These are phyloP conservation scores for Oxyruncus cristatus DNA, from an alignment of 2,113 vertebrate genomes.

Conservation along the genomic window DNA sequence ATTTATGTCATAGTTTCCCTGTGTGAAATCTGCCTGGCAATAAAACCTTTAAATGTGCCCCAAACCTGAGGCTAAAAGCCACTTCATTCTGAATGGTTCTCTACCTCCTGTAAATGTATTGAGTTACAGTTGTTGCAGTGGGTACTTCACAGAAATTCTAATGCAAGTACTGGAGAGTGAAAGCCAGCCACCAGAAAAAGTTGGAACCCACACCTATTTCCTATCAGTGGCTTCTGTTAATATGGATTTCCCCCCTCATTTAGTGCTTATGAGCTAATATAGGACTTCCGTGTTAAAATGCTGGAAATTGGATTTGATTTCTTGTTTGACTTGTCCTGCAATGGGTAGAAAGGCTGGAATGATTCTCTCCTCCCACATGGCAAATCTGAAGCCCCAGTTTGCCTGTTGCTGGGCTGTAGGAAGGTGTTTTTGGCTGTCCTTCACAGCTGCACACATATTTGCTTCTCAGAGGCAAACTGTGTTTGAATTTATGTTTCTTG, in stretches of 20 bases:
- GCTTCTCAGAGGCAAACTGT: not conserved
- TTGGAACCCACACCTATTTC: not conserved
- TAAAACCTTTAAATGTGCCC: not conserved
- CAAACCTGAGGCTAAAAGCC: not conserved
- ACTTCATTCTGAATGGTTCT: not conserved
- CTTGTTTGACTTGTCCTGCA: not conserved
- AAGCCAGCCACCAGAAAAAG: not conserved
- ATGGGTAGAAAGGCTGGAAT: not conserved
- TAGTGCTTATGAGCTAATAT: not conserved
- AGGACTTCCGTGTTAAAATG: not conserved
- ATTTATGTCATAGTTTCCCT: constrained; percentile 26
- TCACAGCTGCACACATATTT: not conserved
- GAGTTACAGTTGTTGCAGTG: not conserved
- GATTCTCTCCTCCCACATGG: not conserved
- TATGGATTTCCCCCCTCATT: not conserved
- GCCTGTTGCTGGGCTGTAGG: not conserved
- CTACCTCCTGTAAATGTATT: not conserved
- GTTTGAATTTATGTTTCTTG: not conserved
- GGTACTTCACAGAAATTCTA: not conserved
- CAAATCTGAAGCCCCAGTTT: not conserved
- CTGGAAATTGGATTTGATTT: not conserved
- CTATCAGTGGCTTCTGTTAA: not conserved
- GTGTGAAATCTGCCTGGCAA: not conserved
- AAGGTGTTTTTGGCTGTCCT: not conserved
- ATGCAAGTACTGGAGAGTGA: not conserved